Conservation (phyloP, 2,797 vertebrate genomes). For the Percopsis omiscomaycus region DNA sequence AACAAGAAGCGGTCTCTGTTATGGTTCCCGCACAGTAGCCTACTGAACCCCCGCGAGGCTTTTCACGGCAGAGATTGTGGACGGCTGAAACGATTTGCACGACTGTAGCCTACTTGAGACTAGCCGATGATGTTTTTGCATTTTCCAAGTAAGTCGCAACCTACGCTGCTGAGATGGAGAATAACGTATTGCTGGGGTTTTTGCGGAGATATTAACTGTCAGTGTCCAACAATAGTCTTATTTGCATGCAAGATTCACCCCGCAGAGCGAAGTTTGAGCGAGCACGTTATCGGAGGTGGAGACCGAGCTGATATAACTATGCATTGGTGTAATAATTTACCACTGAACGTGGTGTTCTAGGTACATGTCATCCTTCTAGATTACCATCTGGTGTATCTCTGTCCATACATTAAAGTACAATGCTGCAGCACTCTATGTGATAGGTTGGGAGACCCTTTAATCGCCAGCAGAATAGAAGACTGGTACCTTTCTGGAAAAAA, state of each 20-base stretch:
- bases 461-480: not conserved
- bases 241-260: constrained; percentile 42
- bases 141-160: constrained; percentile 47
- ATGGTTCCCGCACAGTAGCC: not conserved
- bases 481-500: no score
- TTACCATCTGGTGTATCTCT: not conserved
- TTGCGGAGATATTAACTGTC: constrained; percentile 23
- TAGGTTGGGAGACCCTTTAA: not conserved
- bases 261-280: constrained; percentile 50
- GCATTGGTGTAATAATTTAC: constrained; percentile 39
- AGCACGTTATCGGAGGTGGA: constrained; percentile 52
- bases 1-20: constrained; percentile 9
- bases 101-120: constrained; percentile 26
- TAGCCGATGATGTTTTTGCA: constrained; percentile 48
- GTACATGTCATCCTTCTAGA: not conserved
- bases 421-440: not conserved
- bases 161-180: not conserved
- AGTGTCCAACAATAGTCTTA: constrained; percentile 6
- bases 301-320: constrained; percentile 32
- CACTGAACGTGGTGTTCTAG: constrained; percentile 6
- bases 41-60: constrained; percentile 19
- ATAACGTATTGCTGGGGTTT: not conserved
- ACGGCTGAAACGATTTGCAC: constrained; percentile 49
- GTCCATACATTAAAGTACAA: not conserved
- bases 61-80: constrained; percentile 36